These are phyloP conservation scores for Tetragnatha versicolor DNA, from an alignment of 1,140 invertebrate species.

Conservation along the genomic window DNA sequence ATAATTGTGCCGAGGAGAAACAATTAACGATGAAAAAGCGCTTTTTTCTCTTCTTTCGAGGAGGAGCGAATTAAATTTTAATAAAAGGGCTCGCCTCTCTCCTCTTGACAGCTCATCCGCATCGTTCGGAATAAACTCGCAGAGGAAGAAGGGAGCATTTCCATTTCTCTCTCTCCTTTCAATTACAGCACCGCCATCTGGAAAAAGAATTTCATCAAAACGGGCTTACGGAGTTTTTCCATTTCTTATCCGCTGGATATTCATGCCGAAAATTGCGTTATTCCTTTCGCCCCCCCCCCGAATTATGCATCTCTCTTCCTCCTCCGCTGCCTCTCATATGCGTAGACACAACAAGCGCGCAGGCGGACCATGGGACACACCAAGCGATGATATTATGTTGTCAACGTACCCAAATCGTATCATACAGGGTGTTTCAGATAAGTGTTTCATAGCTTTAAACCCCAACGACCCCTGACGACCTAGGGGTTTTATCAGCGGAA, in stretches of 20 bases:
- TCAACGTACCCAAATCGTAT: too few species aligned
- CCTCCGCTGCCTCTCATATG: background rate
- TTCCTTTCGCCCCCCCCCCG: slow-evolving; percentile 23
- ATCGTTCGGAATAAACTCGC: slow-evolving; percentile 18
- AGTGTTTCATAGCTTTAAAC: too few species aligned
- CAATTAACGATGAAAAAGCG: slow-evolving; percentile 2
- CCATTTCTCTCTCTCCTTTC: slow-evolving; percentile 48
- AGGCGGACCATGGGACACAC: too few species aligned
- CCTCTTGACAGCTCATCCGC: slow-evolving; percentile 46
- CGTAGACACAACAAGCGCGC: too few species aligned
- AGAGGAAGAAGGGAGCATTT: slow-evolving; percentile 26
- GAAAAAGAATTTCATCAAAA: slow-evolving; percentile 56
- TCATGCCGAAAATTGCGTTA: slow-evolving; percentile 55
- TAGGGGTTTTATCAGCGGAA: too few species aligned
- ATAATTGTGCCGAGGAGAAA: too few species aligned
- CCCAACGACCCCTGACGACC: too few species aligned
- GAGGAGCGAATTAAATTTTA: slow-evolving; percentile 47
- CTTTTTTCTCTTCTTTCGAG: slow-evolving; percentile 5
- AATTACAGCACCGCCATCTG: slow-evolving; percentile 56
- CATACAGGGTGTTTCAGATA: too few species aligned
- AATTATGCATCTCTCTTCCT: slow-evolving; percentile 5
- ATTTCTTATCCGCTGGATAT: slow-evolving; percentile 54
- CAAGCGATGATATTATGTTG: too few species aligned
- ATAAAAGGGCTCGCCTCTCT: slow-evolving; percentile 33
- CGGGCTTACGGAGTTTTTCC: slow-evolving; percentile 54